These are phyloP conservation scores for Crotophaga sulcirostris DNA, from an alignment of 2,113 vertebrate species.

Conservation along the genomic window DNA sequence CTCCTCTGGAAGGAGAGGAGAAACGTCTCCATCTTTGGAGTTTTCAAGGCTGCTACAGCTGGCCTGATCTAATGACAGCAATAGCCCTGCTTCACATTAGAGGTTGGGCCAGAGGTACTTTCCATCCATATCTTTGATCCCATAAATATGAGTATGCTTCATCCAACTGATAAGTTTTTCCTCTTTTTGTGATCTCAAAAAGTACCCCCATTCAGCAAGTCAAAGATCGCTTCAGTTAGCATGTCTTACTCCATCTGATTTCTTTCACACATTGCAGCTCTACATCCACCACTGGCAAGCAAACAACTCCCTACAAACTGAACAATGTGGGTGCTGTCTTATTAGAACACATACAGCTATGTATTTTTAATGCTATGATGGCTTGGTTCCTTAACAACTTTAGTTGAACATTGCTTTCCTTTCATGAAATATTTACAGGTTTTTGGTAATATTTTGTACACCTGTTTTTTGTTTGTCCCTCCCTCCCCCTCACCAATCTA, in stretches of 20 bases:
- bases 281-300: neutral
- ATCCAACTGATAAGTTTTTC: neutral
- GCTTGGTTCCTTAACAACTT: neutral
- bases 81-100: neutral
- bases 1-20: neutral
- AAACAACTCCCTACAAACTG: neutral
- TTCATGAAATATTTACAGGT: conserved; percentile 6
- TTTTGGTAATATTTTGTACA: neutral
- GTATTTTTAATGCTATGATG: neutral
- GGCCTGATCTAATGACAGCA: neutral
- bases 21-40: neutral
- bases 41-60: neutral
- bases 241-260: neutral
- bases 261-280: neutral
- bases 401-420: neutral
- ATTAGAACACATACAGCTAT: neutral
- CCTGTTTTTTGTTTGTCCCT: neutral
- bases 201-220: neutral
- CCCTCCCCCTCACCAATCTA: neutral
- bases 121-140: neutral
- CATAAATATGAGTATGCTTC: neutral
- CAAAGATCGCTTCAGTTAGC: neutral
- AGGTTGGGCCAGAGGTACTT: neutral
- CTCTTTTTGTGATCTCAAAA: neutral
- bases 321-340: neutral